Conservation (phyloP, 2,888 invertebrate genomes). For the Campopleginae sp. region DNA sequence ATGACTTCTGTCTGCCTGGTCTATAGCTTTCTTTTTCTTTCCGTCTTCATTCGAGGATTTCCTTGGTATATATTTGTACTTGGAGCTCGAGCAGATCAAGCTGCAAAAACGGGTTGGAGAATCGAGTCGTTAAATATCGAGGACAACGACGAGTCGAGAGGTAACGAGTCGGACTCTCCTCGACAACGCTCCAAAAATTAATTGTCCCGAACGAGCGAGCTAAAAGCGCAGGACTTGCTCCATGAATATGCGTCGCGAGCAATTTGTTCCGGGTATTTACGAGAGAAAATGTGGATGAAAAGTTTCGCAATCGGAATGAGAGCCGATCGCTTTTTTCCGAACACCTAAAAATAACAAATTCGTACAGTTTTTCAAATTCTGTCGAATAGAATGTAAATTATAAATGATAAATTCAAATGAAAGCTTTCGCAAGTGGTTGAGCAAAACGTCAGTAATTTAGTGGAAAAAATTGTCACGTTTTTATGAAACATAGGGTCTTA, state of each 20-base stretch:
- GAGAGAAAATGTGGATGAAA: constrained; percentile 4
- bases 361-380: not conserved
- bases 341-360: not conserved
- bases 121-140: constrained; percentile 64
- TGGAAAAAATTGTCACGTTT: not conserved
- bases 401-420: not conserved
- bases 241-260: constrained; percentile 25
- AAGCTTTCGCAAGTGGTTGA: not conserved
- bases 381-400: not conserved
- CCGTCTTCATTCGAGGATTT: constrained; percentile 10
- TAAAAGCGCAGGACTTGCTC: constrained; percentile 20
- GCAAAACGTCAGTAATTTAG: not conserved
- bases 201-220: constrained; percentile 56
- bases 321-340: not conserved
- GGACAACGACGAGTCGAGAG: constrained; percentile 46
- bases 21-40: not conserved
- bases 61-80: constrained; percentile 18
- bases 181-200: constrained; percentile 57
- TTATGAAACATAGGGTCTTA: not conserved
- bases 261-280: constrained; percentile 39
- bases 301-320: not conserved
- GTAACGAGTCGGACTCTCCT: constrained; percentile 58
- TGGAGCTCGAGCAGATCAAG: constrained; percentile 26
- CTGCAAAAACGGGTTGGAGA: constrained; percentile 41
- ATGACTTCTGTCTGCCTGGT: not conserved